phyloP scores from a whole-genome alignment of 2,888 invertebrate species.

The Chaetogeoica ovagalla region DNA sequence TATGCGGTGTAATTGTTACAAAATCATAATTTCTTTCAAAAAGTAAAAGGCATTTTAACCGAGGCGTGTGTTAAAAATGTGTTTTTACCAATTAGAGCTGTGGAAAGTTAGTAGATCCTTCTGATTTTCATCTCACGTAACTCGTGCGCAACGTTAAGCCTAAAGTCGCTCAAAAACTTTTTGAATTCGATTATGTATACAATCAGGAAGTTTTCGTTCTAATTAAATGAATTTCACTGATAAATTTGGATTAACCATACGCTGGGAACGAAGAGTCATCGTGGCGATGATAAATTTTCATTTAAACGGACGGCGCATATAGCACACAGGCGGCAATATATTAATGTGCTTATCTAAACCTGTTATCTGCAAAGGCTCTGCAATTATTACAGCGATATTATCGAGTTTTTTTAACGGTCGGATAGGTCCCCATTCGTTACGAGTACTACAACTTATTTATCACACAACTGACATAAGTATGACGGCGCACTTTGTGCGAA shows the following conservation, averaged over 20 bases:
- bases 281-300: conserved; percentile 15
- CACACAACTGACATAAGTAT: background rate
- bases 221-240: conserved; percentile 44
- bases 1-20: too few relatives aligned
- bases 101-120: conserved; percentile 15
- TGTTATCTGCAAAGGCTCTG: conserved; percentile 11
- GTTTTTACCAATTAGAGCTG: conserved; percentile 8
- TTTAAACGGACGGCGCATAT: background rate
- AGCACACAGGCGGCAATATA: background rate
- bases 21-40: background rate
- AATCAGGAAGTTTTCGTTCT: conserved; percentile 37
- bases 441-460: conserved; percentile 9
- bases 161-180: conserved; percentile 37
- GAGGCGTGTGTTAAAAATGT: background rate
- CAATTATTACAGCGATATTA: conserved; percentile 21
- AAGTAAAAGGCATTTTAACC: background rate
- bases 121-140: conserved; percentile 34
- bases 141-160: conserved; percentile 8
- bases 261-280: background rate
- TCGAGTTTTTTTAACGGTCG: background rate
- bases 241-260: conserved; percentile 35
- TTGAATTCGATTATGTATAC: conserved; percentile 41
- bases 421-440: conserved; percentile 13
- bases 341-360: conserved; percentile 3
- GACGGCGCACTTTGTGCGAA: background rate